Conservation (phyloP, 2,113 vertebrate genomes). For the Ctenomys sociabilis region DNA sequence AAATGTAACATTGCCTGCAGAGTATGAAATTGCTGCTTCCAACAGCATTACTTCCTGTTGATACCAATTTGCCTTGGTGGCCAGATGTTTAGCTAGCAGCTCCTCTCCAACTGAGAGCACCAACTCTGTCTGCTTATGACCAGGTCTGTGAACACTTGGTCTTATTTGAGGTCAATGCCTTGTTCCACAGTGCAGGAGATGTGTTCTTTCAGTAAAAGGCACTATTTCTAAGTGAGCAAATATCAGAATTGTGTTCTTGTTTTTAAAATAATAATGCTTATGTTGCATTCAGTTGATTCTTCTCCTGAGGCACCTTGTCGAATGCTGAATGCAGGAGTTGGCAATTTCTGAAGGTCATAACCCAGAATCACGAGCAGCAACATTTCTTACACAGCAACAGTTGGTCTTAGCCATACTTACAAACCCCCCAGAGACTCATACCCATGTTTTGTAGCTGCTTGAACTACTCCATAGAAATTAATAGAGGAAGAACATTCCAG, state of each 20-base stretch:
- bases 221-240: neutral
- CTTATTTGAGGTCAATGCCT: neutral
- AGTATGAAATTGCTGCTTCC: conserved; percentile 68
- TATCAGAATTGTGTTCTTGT: neutral
- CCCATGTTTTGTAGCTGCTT: neutral
- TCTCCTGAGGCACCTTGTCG: neutral
- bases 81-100: conserved; percentile 51
- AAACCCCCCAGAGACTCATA: neutral
- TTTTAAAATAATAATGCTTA: neutral
- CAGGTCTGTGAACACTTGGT: neutral
- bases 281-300: neutral
- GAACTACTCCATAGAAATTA: neutral
- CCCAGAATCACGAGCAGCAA: too few species aligned
- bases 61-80: conserved; percentile 60
- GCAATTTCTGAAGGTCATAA: neutral
- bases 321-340: neutral
- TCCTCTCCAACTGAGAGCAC: conserved; percentile 17
- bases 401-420: neutral
- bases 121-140: neutral
- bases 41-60: conserved; percentile 61
- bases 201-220: neutral
- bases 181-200: neutral
- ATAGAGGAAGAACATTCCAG: neutral
- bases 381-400: neutral
- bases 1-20: conserved; percentile 59